Evolutionary conservation across 2,888 invertebrate species (phyloP), one percentile per base, ranked within the genome.

Genomic region (Heliconius aoede): DNA sequence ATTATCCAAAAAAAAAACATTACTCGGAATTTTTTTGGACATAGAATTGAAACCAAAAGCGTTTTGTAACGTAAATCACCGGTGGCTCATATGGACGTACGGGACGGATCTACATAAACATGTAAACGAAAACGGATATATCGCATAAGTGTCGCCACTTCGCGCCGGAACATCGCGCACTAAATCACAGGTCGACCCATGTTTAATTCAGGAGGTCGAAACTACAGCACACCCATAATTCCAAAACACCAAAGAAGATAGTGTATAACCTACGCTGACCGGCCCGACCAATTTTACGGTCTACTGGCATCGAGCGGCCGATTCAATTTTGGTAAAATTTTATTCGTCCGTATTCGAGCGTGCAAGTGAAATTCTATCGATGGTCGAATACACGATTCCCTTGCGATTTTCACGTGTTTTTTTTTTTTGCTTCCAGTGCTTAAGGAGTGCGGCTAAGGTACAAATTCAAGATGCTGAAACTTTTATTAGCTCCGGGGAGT

Each of bases 241-340:
- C 83, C 88, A 89, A 90, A n/a, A 90, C 85, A 85, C 87, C 90
- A 85, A 88, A 87, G 88, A 90, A 91, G 91, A 90, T 87, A 87
- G 89, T 73, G 79, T 73, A 68, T 58, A 77, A 85, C 83, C 85
- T 85, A 82, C 84, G 85, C 86, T 85, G 91, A 88, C 90, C 90
- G 91, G 89, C 84, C 88, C 88, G 88, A 84, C 90, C 93, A 93
- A 94, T 94, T 93, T 93, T 90, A 90, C 91, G 93, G 91, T 91
- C 93, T 90, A 86, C 88, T 88, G 91, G 86, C 86, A 83, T 83
- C 87, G 84, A 84, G 86, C 88, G 89, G 89, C 89, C 91, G 91
- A 94, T 92, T 94, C 94, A 94, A 94, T 94, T 94, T 92, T 88
- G 90, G 87, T 87, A 87, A 92, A 93, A 93, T 94, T 94, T 93